Percentiles rank a stretch among this genome's conserved stretches.
Conservation (phyloP, 2,797 vertebrate genomes). For the Erpetoichthys calabaricus region DNA sequence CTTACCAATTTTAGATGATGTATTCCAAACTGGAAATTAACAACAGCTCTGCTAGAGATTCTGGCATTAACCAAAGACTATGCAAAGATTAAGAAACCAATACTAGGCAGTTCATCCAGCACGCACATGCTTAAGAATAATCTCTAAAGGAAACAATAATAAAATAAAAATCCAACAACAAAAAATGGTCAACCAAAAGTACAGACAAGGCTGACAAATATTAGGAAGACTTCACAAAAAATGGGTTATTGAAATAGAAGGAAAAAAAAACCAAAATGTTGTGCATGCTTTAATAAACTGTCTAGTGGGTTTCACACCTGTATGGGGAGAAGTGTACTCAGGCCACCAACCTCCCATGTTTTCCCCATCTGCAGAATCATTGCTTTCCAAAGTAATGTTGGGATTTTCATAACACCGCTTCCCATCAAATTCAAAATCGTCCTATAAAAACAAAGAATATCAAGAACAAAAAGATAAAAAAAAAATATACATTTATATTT, state of each 20-base stretch:
- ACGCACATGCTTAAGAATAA: conserved; percentile 62
- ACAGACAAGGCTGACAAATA: conserved; percentile 17
- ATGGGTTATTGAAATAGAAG: conserved; percentile 23
- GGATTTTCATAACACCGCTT: conserved; percentile 49
- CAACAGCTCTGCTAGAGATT: conserved; percentile 19
- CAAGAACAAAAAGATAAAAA: neutral
- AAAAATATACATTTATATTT: neutral
- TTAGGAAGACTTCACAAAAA: conserved; percentile 35
- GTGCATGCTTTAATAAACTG: conserved; percentile 73
- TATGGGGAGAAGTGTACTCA: conserved; percentile 71
- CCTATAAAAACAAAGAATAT: conserved; percentile 32
- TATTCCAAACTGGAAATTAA: conserved; percentile 24
- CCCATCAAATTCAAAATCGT: conserved; percentile 61
- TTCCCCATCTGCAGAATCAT: conserved; percentile 67
- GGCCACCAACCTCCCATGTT: conserved; percentile 98
- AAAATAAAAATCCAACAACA: conserved; percentile 29
- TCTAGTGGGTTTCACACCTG: conserved; percentile 76
- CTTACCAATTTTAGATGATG: conserved; percentile 36
- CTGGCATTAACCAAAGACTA: conserved; percentile 23
- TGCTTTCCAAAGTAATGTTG: conserved; percentile 43
- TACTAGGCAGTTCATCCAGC: conserved; percentile 77
- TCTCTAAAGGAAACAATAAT: conserved; percentile 26
- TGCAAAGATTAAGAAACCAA: conserved; percentile 27
- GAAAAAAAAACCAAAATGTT: conserved; percentile 16
- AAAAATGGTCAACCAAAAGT: conserved; percentile 17